phyloP scores from a whole-genome alignment of 1,140 invertebrate genomes.

The Trachymyrmex septentrionalis region DNA sequence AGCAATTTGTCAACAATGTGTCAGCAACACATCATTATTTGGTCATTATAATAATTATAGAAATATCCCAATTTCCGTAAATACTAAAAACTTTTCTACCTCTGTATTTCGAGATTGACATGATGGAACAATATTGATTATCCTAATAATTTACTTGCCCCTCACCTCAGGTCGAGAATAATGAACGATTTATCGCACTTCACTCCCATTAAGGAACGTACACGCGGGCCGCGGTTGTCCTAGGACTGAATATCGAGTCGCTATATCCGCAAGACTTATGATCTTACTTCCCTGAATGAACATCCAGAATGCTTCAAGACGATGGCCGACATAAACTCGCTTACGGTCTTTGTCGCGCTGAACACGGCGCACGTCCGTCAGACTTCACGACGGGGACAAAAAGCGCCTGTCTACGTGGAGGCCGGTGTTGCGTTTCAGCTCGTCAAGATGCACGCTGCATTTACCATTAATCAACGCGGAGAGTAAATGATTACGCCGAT shows the following conservation, averaged over 20 bases:
- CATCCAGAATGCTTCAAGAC: slow-evolving; percentile 49
- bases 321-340: slow-evolving; percentile 27
- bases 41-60: no score
- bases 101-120: neutral
- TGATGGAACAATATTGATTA: slow-evolving; percentile 10
- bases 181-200: slow-evolving; percentile 63
- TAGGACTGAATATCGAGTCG: slow-evolving; percentile 52
- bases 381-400: slow-evolving; percentile 55
- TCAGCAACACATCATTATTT: neutral
- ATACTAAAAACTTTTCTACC: neutral
- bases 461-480: slow-evolving; percentile 75
- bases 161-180: slow-evolving; percentile 15
- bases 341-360: slow-evolving; percentile 60
- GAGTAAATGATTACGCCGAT: slow-evolving; percentile 76
- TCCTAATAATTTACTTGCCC: slow-evolving; percentile 31
- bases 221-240: slow-evolving; percentile 20
- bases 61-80: neutral
- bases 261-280: slow-evolving; percentile 60
- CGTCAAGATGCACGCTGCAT: slow-evolving; percentile 69
- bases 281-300: slow-evolving; percentile 63
- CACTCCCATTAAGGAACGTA: slow-evolving; percentile 36
- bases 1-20: neutral
- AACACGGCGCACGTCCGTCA: slow-evolving; percentile 59
- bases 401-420: slow-evolving; percentile 63
- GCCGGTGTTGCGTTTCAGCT: slow-evolving; percentile 73